Base-by-base conservation (phyloP, 2,888 invertebrate species). In the Aquatica leii region DNA sequence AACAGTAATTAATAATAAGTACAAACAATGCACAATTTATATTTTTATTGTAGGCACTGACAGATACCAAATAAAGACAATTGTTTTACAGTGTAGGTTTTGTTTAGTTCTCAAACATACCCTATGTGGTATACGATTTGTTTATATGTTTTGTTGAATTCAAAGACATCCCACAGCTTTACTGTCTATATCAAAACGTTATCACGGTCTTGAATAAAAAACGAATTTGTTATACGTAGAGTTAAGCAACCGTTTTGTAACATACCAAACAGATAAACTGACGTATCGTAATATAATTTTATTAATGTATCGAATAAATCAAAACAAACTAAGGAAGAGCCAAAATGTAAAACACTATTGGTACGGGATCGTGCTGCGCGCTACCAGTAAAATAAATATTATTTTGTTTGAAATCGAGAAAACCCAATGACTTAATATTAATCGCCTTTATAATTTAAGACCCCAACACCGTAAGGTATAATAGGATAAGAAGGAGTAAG, bases 121-220 rank as follows among this genome's bases (percentile, higher is more conserved):
- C 59, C 53, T 58, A 59, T 55, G 63, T 48, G 59, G 59, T 55
- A 59, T 54, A 50, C 31, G 59, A 63, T 59, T 63, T 59, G 63
- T 63, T 63, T 63, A 55, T 63, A 53, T 49, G 66, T 70, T 74
- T 72, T 73, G 72, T 75, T 71, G 57, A 52, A 59, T 68, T 73
- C 70, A 76, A 74, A 70, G 71, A 67, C 73, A 64, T 58, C 78
- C 74, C 57, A 72, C 71, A 69, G 74, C 66, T 74, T 72, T 71
- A 73, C 68, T 69, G 73, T 68, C 67, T 65, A 69, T 76, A 77
- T 78, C 77, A 77, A 76, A 76, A 72, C 73, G 70, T 74, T 73
- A 76, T 76, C 75, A 72, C 73, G 72, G 73, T 74, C 74, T 76
- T 78, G 78, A 77, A 78, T 78, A 77, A 77, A 76, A 77, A 77